phyloP scores from a whole-genome alignment of 2,113 vertebrate species.

The Cebidichthys violaceus region DNA sequence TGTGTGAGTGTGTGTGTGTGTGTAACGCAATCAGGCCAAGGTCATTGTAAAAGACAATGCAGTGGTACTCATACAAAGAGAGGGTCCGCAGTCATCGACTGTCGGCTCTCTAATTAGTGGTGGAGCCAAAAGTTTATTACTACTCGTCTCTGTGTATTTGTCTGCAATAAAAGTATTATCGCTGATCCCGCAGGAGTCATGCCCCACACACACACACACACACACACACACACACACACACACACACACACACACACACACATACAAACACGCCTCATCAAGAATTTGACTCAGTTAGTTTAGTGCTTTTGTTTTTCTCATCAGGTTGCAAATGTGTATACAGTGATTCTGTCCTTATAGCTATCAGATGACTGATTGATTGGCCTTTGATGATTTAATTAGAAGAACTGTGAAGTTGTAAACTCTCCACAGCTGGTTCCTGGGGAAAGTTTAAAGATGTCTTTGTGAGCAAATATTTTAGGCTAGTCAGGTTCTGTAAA shows the following conservation, averaged over 20 bases:
- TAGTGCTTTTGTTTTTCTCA: background rate
- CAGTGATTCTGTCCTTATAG: conserved; percentile 13
- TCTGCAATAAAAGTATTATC: conserved; percentile 19
- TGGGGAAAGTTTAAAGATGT: conserved; percentile 13
- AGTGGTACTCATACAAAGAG: conserved; percentile 22
- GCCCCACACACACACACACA: conserved; percentile 1
- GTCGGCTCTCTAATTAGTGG: conserved; percentile 21
- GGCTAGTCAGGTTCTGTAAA: conserved; percentile 46
- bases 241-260: background rate
- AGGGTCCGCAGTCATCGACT: conserved; percentile 11
- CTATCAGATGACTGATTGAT: conserved; percentile 1
- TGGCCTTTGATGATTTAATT: conserved; percentile 53
- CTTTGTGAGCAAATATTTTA: conserved; percentile 51
- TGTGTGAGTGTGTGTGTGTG: background rate
- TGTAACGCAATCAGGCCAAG: conserved; percentile 58
- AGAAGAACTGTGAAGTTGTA: conserved; percentile 24
- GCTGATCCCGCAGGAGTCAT: conserved; percentile 10
- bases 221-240: background rate
- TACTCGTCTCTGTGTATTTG: conserved; percentile 8
- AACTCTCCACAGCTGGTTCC: conserved; percentile 17
- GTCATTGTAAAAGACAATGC: conserved; percentile 53
- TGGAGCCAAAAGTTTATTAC: conserved; percentile 29
- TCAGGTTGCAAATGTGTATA: conserved; percentile 23
- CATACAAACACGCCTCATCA: background rate
- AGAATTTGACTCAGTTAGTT: background rate